Percentiles rank a stretch among this genome's conserved stretches.
Evolutionary conservation across 2,113 vertebrate species (phyloP).

Genomic region (Xyliphius kryptos): DNA sequence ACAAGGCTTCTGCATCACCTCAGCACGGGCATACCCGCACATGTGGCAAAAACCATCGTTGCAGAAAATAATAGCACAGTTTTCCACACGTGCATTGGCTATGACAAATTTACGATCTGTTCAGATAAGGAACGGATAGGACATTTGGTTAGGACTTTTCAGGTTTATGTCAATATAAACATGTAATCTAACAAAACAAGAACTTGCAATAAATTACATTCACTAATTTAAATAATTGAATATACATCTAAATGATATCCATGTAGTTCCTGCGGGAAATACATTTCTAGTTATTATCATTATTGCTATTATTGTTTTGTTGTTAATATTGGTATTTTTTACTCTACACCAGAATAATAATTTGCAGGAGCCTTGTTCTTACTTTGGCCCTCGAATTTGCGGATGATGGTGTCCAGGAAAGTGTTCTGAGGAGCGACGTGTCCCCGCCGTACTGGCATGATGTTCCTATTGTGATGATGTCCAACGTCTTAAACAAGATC

Average conservation of each 20-base stretch:
- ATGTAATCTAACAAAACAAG: too few relatives aligned
- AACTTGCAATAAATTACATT: too few relatives aligned
- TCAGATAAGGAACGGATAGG: background rate
- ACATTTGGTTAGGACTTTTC: background rate
- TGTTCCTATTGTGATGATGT: constrained; percentile 9
- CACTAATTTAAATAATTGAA: too few relatives aligned
- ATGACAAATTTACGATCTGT: constrained; percentile 88
- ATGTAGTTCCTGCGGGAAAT: too few relatives aligned
- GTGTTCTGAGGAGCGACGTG: constrained; percentile 87
- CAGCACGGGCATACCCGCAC: constrained; percentile 80
- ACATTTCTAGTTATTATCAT: background rate
- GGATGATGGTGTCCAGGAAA: constrained; percentile 87
- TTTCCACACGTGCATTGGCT: constrained; percentile 82
- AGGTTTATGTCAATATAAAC: too few relatives aligned
- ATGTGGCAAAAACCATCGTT: constrained; percentile 86
- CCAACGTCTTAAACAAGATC: background rate
- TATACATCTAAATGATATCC: too few relatives aligned
- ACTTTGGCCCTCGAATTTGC: constrained; percentile 88
- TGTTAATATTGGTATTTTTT: background rate
- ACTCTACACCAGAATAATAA: background rate
- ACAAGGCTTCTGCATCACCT: constrained; percentile 87
- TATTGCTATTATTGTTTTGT: background rate
- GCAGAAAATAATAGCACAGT: constrained; percentile 90
- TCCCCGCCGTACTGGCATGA: constrained; percentile 83
- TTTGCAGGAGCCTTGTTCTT: constrained; percentile 46